Conservation (phyloP, 2,113 vertebrate genomes). For the Mugil cephalus region DNA sequence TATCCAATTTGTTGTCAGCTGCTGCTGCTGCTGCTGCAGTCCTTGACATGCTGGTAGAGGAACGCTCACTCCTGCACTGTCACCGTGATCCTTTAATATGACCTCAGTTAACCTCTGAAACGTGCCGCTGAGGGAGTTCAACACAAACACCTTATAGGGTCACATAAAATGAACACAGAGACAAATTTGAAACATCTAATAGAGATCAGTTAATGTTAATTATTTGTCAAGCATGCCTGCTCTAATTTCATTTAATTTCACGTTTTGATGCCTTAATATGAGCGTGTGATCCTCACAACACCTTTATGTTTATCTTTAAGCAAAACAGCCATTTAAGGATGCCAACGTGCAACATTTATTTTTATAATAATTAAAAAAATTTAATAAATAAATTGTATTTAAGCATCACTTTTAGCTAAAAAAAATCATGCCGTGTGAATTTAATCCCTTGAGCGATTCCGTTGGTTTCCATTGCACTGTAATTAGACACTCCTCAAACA, state of each 20-base stretch:
- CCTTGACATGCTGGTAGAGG: conserved; percentile 28
- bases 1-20: conserved; percentile 56
- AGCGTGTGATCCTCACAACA: too few species aligned
- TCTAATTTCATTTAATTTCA: too few species aligned
- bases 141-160: too few species aligned
- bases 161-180: too few species aligned
- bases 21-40: conserved; percentile 44
- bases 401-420: neutral
- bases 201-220: neutral
- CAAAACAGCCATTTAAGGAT: too few species aligned
- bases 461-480: conserved; percentile 26
- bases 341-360: too few species aligned
- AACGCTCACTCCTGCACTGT: conserved; percentile 3
- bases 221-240: too few species aligned
- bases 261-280: too few species aligned
- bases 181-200: too few species aligned
- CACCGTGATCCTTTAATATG: conserved; percentile 5
- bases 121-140: neutral
- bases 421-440: neutral
- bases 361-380: too few species aligned
- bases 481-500: conserved; percentile 2
- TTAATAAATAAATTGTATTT: neutral
- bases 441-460: neutral
- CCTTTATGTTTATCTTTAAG: too few species aligned
- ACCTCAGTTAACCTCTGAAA: neutral